Evolutionary conservation across 2,888 invertebrate genomes (phyloP), one percentile per base, ranked within the genome.

Genomic region (Atherix ibis): DNA sequence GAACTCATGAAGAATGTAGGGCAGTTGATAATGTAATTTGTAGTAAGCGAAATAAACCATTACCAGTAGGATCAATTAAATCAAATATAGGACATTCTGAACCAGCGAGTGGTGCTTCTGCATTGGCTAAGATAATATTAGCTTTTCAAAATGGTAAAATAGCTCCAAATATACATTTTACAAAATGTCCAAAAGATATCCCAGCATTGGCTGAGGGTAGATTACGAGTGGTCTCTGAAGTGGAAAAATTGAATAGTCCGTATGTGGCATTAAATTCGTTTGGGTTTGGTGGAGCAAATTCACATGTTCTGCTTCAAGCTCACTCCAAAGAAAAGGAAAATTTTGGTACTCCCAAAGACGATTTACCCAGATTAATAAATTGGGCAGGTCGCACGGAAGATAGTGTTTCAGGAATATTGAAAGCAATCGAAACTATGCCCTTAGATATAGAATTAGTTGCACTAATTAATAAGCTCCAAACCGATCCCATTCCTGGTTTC

Each of bases 61-160:
- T 92, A 1, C 61, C 72, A 31, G 80, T 95, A 37, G 94, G 94
- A 2, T 87, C 92, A 0, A 75, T 91, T 24, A 95, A 95, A 54
- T 89, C 91, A 0, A 95, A 92, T 58, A 68, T 92, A 54, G 94
- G 95, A 0, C 95, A 95, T 58, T 72, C 84, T 1, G 94, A 95
- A 52, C 81, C 91, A 1, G 73, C 75, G 2, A 81, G 84, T 4
- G 83, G 88, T 6, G 63, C 89, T 2, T 83, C 83, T 45, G 80
- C 85, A 0, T 55, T 91, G 39, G 73, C 79, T 1, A 91, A 91
- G 67, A 81, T 76, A 43, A 52, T 84, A 31, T 70, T 88, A 31
- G 78, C 83, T 0, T 84, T 89, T 67, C 80, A 87, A 50, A 72
- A 71, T 4, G 79, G 80, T 1, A 60, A 66, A 14, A 72, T 95